Conservation (phyloP, 2,888 invertebrate genomes). For the Drosophila formosana region DNA sequence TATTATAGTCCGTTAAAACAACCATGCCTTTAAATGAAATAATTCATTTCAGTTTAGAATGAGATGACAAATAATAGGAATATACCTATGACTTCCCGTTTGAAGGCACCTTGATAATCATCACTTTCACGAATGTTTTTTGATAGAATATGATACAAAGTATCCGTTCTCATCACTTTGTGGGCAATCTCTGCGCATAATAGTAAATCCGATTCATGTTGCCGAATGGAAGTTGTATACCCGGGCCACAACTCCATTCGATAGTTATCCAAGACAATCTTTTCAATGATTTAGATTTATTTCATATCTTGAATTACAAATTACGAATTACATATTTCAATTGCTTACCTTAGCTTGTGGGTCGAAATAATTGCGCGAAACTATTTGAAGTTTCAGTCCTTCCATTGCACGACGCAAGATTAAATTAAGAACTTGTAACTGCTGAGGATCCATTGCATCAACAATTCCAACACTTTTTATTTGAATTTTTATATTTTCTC, state of each 20-base stretch:
- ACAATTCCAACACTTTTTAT: conserved; percentile 88
- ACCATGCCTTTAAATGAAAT: conserved; percentile 69
- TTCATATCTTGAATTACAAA: not conserved
- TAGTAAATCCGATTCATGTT: conserved; percentile 91
- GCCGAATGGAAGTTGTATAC: conserved; percentile 93
- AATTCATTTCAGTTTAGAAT: not conserved
- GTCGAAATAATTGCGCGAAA: conserved; percentile 91
- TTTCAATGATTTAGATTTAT: not conserved
- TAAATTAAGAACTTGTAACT: conserved; percentile 92
- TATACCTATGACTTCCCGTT: conserved; percentile 87
- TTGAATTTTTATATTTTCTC: conserved; percentile 87
- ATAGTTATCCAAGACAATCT: conserved; percentile 85
- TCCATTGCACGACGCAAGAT: conserved; percentile 88
- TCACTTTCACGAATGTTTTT: conserved; percentile 85
- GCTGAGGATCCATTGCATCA: conserved; percentile 88
- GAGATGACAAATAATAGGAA: not conserved
- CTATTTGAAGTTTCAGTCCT: conserved; percentile 88
- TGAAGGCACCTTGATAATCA: conserved; percentile 86
- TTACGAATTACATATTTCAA: not conserved
- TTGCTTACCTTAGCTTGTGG: conserved; percentile 87
- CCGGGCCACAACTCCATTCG: conserved; percentile 93
- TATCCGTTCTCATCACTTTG: conserved; percentile 93
- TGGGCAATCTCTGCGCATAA: conserved; percentile 93
- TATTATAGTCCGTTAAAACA: conserved; percentile 92
- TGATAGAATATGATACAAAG: conserved; percentile 88